Conservation (phyloP, 2,888 invertebrate species). For the Melitaea athalia region DNA sequence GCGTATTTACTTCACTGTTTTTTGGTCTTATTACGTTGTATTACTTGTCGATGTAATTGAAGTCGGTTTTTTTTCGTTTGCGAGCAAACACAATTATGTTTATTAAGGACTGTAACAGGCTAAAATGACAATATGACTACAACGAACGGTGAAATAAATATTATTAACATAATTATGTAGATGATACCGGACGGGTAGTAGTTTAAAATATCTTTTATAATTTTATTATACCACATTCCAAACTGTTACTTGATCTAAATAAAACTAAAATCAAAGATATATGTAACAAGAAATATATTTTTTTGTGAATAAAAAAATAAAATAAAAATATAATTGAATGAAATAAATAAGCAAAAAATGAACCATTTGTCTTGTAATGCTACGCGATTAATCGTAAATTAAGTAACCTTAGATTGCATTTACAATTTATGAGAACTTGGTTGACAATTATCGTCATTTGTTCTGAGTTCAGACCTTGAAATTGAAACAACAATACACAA, state of each 20-base stretch:
- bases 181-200: too few species aligned
- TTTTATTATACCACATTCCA: conserved; percentile 5
- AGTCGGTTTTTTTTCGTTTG: too few species aligned
- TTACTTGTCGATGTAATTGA: too few species aligned
- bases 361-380: not conserved
- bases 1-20: too few species aligned
- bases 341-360: not conserved
- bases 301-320: not conserved
- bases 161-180: too few species aligned
- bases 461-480: conserved; percentile 34
- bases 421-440: conserved; percentile 14
- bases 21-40: too few species aligned
- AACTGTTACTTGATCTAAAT: not conserved
- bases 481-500: conserved; percentile 38
- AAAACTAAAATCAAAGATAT: not conserved
- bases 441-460: conserved; percentile 18
- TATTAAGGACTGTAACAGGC: too few species aligned
- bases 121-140: too few species aligned
- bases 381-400: not conserved
- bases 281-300: too few species aligned
- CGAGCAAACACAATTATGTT: too few species aligned
- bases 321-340: not conserved
- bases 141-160: too few species aligned
- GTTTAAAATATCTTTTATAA: not conserved
- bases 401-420: conserved; percentile 4